These are phyloP conservation scores for Limulus polyphemus DNA, from an alignment of 2,888 invertebrate species.

Conservation along the genomic window DNA sequence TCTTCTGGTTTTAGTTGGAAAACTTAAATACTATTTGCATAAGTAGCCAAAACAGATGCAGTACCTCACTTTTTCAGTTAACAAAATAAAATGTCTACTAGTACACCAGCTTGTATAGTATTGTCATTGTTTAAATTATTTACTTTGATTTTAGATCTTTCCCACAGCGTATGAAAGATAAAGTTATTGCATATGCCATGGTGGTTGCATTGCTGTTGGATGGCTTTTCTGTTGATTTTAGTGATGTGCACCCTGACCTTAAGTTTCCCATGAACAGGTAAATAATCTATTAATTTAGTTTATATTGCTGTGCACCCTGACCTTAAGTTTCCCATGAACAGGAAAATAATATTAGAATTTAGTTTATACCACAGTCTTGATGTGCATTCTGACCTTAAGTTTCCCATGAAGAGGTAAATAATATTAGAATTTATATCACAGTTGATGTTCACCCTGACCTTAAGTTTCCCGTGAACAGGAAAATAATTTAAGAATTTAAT, in stretches of 20 bases:
- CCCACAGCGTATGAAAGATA: conserved; percentile 1
- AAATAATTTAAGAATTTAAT: neutral
- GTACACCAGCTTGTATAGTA: too few relatives aligned
- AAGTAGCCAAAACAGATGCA: too few relatives aligned
- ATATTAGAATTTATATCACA: too few relatives aligned
- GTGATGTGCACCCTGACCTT: neutral
- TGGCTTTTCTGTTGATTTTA: neutral
- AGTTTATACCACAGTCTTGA: neutral
- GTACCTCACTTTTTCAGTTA: too few relatives aligned
- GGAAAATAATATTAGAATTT: neutral
- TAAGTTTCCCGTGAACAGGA: neutral
- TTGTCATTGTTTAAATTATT: too few relatives aligned
- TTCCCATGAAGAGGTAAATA: neutral
- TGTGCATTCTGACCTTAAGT: neutral
- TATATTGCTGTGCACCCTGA: neutral
- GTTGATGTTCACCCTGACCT: neutral
- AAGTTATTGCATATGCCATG: neutral
- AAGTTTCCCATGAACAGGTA: neutral
- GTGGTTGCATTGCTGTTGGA: neutral
- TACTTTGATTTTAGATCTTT: conserved; percentile 1
- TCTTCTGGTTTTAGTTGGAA: too few relatives aligned
- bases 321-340: neutral
- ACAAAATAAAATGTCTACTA: too few relatives aligned
- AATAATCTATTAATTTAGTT: neutral
- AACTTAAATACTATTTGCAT: too few relatives aligned